Base-by-base conservation (phyloP, 2,797 vertebrate genomes). In the Naso thynnoides region DNA sequence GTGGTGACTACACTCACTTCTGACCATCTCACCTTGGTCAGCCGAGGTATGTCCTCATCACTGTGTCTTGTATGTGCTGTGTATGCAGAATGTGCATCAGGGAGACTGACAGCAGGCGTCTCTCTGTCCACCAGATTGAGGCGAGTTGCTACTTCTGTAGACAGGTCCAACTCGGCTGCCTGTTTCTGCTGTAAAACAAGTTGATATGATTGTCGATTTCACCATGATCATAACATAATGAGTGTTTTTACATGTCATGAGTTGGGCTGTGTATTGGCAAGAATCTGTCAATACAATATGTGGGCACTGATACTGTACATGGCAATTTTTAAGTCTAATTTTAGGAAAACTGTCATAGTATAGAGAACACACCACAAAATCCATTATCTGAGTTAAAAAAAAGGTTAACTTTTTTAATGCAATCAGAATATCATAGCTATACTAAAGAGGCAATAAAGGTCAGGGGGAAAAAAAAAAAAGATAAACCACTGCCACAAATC, bases 11-110 rank as follows among this genome's bases (percentile, higher is more conserved):
- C 18, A 53, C 7, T 23, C 19, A 38, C 2, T 33, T 11, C 24
- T 45, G 24, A 18, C 1, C 8, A 19, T 41, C 74, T 75, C 90
- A 97, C 97, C 94, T 96, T 95, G 52, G 95, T 96, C 58, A 99
- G 92, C 1, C 93, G 87, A 39, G 94, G 90, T 61, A 96, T 83
- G 68, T 96, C 95, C 24, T 94, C 93, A 4, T 92, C 91, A 2
- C 53, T 38, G 45, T 91, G 90, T 14, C 80, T 73, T 47, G 58
- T 19, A 50, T 93, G 81, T 38, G 66, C 26, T 16, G 68, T 8
- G 55, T 72, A 73, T 23, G 72, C 6, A 44, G 89, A 45, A 31
- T 86, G 85, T 21, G 78, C 10, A 31, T 47, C 84, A 0, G 84
- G 82, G 47, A 69, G 65, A 23, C 86, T n/a, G n/a, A 73, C 66